These are phyloP conservation scores for Drosophila yakuba DNA, from an alignment of 1,140 invertebrate species.

Conservation along the genomic window DNA sequence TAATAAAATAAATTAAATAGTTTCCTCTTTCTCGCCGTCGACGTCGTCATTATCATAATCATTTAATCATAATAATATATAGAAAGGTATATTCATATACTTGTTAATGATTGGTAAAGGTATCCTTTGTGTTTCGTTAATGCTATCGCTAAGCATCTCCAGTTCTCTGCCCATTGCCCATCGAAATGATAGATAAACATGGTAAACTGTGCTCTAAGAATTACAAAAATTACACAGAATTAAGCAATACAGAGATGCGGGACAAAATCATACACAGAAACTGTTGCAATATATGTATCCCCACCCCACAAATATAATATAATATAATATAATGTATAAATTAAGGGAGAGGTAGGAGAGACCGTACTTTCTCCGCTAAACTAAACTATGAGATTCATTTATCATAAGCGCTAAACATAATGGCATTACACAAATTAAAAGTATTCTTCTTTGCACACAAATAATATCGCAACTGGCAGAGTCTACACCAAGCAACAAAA, in stretches of 20 bases:
- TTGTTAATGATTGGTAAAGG: conserved; percentile 40
- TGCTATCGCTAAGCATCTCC: conserved; percentile 31
- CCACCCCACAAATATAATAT: conserved; percentile 1
- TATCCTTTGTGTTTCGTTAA: conserved; percentile 45
- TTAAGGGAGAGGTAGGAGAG: conserved; percentile 5
- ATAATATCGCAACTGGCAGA: conserved; percentile 69
- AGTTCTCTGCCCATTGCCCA: conserved; percentile 13
- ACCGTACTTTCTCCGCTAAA: conserved; percentile 41
- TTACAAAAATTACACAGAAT: conserved; percentile 61
- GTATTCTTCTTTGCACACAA: conserved; percentile 69
- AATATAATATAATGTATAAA: background rate
- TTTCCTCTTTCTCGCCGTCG: conserved; percentile 34
- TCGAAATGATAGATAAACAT: conserved; percentile 24
- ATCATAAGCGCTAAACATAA: conserved; percentile 56
- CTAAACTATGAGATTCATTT: conserved; percentile 48
- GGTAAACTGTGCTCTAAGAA: conserved; percentile 29
- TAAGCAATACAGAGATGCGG: conserved; percentile 51
- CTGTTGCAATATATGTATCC: background rate
- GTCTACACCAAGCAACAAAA: conserved; percentile 41
- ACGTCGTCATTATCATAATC: conserved; percentile 41
- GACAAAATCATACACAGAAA: conserved; percentile 45
- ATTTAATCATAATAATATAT: conserved; percentile 57
- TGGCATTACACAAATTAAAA: conserved; percentile 65
- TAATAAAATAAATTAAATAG: conserved; percentile 82
- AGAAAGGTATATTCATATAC: conserved; percentile 43